phyloP scores from a whole-genome alignment of 2,113 vertebrate genomes.

The Pipa parva region DNA sequence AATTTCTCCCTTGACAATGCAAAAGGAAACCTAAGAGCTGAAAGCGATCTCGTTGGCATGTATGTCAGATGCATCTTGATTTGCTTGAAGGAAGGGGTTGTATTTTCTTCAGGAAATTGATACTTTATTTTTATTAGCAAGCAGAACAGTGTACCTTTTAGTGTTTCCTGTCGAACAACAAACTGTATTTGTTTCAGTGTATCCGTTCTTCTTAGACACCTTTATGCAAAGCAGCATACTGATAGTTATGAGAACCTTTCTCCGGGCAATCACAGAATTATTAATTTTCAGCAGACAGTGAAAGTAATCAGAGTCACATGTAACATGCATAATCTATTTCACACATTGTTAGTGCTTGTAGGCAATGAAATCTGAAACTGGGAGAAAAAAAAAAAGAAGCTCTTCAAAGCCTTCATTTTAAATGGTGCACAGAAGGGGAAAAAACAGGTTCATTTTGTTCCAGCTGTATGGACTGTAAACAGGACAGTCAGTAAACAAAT shows the following conservation, averaged over 20 bases:
- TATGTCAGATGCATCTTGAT: conserved; percentile 36
- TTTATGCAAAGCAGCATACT: conserved; percentile 32
- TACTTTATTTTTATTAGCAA: conserved; percentile 40
- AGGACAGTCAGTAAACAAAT: not conserved
- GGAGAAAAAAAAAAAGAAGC: not conserved
- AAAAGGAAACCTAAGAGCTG: conserved; percentile 26
- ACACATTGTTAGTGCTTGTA: conserved; percentile 27
- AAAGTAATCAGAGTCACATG: conserved; percentile 31
- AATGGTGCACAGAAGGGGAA: not conserved
- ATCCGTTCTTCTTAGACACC: conserved; percentile 34
- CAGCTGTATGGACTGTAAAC: not conserved
- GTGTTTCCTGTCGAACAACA: conserved; percentile 32
- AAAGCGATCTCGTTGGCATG: conserved; percentile 29
- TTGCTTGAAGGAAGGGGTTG: conserved; percentile 37
- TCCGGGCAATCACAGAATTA: conserved; percentile 29
- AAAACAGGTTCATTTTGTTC: not conserved
- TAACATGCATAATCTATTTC: conserved; percentile 31
- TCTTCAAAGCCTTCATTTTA: conserved; percentile 20
- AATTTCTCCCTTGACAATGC: conserved; percentile 31
- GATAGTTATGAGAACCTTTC: conserved; percentile 42
- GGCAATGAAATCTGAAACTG: conserved; percentile 20
- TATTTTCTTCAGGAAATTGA: conserved; percentile 36
- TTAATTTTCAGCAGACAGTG: conserved; percentile 36
- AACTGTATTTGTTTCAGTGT: conserved; percentile 36
- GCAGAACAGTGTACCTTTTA: conserved; percentile 34